Evolutionary conservation across 1,140 invertebrate genomes (phyloP).

Genomic region (Triops cancriformis): DNA sequence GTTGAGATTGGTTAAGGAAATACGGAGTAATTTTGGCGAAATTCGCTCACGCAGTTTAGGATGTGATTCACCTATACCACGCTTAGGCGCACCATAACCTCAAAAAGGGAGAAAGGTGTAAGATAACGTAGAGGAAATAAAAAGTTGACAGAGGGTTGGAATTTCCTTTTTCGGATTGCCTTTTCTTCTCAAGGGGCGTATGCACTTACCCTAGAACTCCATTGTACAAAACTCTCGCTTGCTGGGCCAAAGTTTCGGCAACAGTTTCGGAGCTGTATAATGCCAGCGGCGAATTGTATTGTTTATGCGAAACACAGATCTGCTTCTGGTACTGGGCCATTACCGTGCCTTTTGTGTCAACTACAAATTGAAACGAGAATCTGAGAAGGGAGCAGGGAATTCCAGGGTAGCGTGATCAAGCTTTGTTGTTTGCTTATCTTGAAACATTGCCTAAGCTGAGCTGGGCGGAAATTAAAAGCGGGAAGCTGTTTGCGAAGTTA

Average conservation of each 20-base stretch:
- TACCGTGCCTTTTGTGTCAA: neutral
- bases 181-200: neutral
- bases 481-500: neutral
- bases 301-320: slow-evolving; percentile 50
- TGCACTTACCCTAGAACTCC: slow-evolving; percentile 62
- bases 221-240: slow-evolving; percentile 63
- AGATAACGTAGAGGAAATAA: neutral
- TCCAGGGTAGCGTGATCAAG: neutral
- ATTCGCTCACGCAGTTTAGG: too few relatives aligned
- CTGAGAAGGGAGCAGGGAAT: neutral
- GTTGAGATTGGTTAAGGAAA: too few relatives aligned
- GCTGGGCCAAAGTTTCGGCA: slow-evolving; percentile 65
- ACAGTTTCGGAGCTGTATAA: slow-evolving; percentile 74
- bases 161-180: neutral
- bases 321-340: slow-evolving; percentile 3
- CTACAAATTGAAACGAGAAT: neutral
- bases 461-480: neutral
- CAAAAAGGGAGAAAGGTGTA: too few relatives aligned
- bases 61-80: too few relatives aligned
- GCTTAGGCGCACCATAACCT: too few relatives aligned
- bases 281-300: slow-evolving; percentile 81
- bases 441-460: neutral
- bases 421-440: neutral
- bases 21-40: too few relatives aligned
- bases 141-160: neutral